Base-by-base conservation (phyloP, 1,140 invertebrate genomes). In the Ladona fulva region DNA sequence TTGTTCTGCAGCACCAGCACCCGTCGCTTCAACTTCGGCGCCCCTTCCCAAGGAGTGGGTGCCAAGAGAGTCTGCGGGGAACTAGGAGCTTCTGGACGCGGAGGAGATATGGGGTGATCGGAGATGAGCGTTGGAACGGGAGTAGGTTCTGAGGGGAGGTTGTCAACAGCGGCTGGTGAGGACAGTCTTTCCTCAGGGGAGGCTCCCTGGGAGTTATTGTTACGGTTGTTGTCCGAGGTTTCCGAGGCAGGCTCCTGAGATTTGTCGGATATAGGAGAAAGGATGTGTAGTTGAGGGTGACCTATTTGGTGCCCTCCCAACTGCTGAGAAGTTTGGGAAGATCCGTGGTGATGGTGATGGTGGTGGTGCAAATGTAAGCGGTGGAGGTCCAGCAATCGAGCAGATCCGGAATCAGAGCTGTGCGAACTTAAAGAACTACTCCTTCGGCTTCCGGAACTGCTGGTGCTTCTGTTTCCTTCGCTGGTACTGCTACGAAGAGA, bases 251-350 rank as follows among this genome's bases (percentile, higher is more conserved):
- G 93, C 82, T 95, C 94, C 82, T 94, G 92, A n/a, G 93, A 95
- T 83, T 95, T 95, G 84, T 95, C 94, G 29, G 93, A 95, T 81
- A 95, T 96, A 8, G 94, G 94, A 77, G 93, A 95, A 19, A 96
- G 87, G 81, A 95, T 94, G 83, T 95, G 92, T 79, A 94, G 84
- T 82, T 94, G 94, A 37, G 29, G 29, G 8, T 37, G 29, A 82
- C 88, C 89, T 12, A 90, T 88, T 82, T 92, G 90, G 79, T 90
- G 88, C 16, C 80, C 80, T 52, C 78, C 80, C 16, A 78, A 79
- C 78, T 79, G 59, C n/a, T 77, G 78, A 24, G 81, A 79, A 52
- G 77, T 79, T 74, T 78, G 77, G 66, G 79, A 74, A 1, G 52
- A 16, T 19, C 42, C 37, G 24, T 25, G 24, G 16, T 77, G 76